phyloP scores from a whole-genome alignment of 1,140 invertebrate genomes.

The Pseudachorutes palmiensis region DNA sequence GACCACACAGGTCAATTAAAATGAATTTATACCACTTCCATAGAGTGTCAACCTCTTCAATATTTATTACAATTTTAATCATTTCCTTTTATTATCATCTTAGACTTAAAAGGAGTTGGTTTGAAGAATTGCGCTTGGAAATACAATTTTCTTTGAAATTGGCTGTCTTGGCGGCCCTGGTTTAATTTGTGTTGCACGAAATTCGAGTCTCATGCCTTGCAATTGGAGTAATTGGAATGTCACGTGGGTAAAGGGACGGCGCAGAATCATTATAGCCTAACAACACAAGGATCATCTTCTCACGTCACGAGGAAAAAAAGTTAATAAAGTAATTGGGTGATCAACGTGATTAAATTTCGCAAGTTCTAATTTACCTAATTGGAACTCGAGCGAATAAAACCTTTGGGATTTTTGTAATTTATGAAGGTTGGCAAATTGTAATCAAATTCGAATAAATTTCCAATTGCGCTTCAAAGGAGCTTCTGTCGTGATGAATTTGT shows the following conservation, averaged over 20 bases:
- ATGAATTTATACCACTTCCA: neutral
- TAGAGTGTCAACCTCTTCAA: neutral
- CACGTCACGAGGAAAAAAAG: neutral
- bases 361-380: no score
- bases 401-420: neutral
- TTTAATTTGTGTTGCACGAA: neutral
- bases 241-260: neutral
- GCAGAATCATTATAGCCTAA: neutral
- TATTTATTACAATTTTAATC: neutral
- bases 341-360: no score
- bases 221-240: neutral
- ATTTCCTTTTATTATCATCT: neutral
- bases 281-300: neutral
- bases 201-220: neutral
- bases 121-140: no score
- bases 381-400: no score
- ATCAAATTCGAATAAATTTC: neutral
- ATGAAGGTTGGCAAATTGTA: neutral
- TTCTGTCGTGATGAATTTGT: no score
- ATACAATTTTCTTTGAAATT: no score
- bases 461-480: no score
- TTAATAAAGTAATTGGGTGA: no score
- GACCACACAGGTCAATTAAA: constrained; percentile 2
- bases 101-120: neutral
- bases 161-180: no score